Percentiles rank a stretch among this genome's conserved stretches.
phyloP scores from a whole-genome alignment of 2,797 vertebrate genomes.

The Tadarida brasiliensis region DNA sequence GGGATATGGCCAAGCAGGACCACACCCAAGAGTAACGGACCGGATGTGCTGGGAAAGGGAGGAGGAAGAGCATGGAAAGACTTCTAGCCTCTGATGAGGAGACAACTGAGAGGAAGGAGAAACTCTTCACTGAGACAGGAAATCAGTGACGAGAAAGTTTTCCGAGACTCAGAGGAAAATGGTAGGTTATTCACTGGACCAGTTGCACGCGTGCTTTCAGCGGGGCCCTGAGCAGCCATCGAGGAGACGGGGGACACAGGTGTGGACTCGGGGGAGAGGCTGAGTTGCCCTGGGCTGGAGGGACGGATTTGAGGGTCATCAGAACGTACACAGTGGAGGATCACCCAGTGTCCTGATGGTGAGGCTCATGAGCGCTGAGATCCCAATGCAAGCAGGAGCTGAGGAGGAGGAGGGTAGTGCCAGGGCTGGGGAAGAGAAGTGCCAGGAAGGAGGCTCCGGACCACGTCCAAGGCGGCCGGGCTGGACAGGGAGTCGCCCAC shows the following conservation, averaged over 20 bases:
- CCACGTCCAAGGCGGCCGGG: not conserved
- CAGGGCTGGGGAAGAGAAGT: not conserved
- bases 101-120: not conserved
- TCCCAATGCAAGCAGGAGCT: not conserved
- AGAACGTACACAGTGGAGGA: not conserved
- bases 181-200: too few relatives aligned
- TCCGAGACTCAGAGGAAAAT: not conserved
- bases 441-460: not conserved
- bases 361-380: not conserved
- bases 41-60: not conserved
- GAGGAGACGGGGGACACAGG: not conserved
- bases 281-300: not conserved
- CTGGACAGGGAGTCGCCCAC: not conserved
- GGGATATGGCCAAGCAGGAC: not conserved
- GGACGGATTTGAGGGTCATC: not conserved
- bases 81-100: not conserved
- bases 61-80: not conserved
- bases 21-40: not conserved
- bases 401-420: not conserved
- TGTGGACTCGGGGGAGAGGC: not conserved
- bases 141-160: not conserved
- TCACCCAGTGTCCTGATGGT: not conserved
- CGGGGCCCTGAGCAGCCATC: not conserved
- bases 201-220: fast-evolving
- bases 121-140: not conserved